Percentiles rank a stretch among this genome's conserved stretches.
phyloP scores from a whole-genome alignment of 2,113 vertebrate species.

The Microcebus ravelobensis region DNA sequence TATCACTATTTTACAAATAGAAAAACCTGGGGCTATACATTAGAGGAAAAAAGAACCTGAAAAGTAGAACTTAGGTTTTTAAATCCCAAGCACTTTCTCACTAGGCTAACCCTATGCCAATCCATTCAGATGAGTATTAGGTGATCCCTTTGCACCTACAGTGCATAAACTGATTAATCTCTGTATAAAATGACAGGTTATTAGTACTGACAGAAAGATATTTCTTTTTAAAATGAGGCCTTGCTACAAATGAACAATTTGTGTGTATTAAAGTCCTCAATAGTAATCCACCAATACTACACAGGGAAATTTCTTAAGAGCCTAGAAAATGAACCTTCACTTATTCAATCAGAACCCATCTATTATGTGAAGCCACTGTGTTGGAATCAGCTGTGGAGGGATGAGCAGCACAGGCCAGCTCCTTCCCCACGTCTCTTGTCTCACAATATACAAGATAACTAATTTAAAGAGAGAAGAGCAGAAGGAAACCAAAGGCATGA shows the following conservation, averaged over 20 bases:
- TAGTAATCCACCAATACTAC: neutral
- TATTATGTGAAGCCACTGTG: neutral
- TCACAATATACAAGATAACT: neutral
- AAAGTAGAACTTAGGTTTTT: neutral
- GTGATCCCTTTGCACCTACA: neutral
- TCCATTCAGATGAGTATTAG: neutral
- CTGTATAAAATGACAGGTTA: neutral
- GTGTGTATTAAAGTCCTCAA: neutral
- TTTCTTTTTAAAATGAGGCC: neutral
- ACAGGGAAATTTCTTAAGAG: neutral
- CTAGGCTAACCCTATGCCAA: neutral
- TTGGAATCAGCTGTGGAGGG: neutral
- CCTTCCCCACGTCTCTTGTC: neutral
- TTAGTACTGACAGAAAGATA: neutral
- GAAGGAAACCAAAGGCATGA: neutral
- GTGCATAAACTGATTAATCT: neutral
- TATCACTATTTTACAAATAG: neutral
- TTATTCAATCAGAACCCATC: neutral
- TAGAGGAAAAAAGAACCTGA: slow-evolving; percentile 8
- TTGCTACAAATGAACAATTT: neutral
- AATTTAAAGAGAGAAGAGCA: neutral
- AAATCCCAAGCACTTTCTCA: neutral
- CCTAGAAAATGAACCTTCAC: neutral
- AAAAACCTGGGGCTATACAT: neutral
- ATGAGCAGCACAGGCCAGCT: neutral